Percentiles rank a stretch among this genome's conserved stretches.
phyloP scores from a whole-genome alignment of 2,888 invertebrate species.

The Hypomecis atomaria region DNA sequence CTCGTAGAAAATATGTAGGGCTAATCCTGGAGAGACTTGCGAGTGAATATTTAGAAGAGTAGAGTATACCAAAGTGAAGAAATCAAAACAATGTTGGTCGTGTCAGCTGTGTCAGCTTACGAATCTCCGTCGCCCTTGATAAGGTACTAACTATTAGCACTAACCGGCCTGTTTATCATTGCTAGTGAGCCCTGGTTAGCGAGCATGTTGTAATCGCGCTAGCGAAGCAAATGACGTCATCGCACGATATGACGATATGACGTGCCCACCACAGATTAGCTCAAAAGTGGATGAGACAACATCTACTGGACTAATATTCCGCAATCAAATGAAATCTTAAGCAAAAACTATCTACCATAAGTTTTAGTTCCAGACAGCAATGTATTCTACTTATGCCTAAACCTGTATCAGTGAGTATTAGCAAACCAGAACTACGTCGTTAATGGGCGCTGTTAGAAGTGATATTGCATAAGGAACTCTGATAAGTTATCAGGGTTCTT shows the following conservation, averaged over 20 bases:
- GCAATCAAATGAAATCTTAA: slow-evolving; percentile 1
- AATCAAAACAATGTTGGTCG: neutral
- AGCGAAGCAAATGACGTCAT: slow-evolving; percentile 31
- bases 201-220: slow-evolving; percentile 30
- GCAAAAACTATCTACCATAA: too few species aligned
- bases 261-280: slow-evolving; percentile 29
- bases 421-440: too few species aligned
- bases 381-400: too few species aligned
- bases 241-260: slow-evolving; percentile 38
- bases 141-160: slow-evolving; percentile 19
- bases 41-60: too few species aligned
- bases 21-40: too few species aligned
- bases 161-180: slow-evolving; percentile 23
- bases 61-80: neutral
- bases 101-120: neutral
- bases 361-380: too few species aligned
- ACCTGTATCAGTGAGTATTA: too few species aligned
- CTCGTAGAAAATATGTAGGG: too few species aligned
- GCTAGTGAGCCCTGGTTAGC: slow-evolving; percentile 33
- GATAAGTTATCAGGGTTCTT: too few species aligned
- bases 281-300: slow-evolving; percentile 1
- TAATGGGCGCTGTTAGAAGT: too few species aligned
- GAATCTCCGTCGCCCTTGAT: slow-evolving; percentile 20
- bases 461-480: too few species aligned
- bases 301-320: slow-evolving; percentile 9